Percentiles rank a stretch among this genome's conserved stretches.
phyloP scores from a whole-genome alignment of 2,888 invertebrate genomes.

The Dicyrtomina minuta region DNA sequence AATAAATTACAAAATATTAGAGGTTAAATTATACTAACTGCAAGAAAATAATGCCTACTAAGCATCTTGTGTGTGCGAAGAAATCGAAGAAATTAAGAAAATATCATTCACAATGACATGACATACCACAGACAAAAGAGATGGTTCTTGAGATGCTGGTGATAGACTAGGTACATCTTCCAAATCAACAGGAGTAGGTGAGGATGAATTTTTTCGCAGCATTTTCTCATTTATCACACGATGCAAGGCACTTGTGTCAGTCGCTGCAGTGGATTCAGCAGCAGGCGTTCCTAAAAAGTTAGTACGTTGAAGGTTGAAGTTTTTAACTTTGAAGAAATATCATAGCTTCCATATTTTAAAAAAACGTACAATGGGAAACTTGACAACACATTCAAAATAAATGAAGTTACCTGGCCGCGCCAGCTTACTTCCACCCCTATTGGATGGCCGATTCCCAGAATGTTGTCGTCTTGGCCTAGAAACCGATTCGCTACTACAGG shows the following conservation, averaged over 20 bases:
- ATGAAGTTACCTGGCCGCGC: not conserved
- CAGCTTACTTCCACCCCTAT: constrained; percentile 24
- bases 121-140: constrained; percentile 46
- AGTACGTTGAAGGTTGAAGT: not conserved
- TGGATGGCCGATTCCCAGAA: constrained; percentile 40
- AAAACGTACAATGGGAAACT: too few species aligned
- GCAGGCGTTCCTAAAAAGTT: constrained; percentile 19
- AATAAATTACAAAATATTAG: too few species aligned
- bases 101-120: too few species aligned
- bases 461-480: constrained; percentile 39
- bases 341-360: not conserved
- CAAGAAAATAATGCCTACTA: too few species aligned
- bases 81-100: too few species aligned
- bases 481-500: constrained; percentile 34
- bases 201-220: constrained; percentile 12
- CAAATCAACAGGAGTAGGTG: constrained; percentile 38
- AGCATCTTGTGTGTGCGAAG: too few species aligned
- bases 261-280: constrained; percentile 40
- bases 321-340: not conserved
- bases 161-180: constrained; percentile 48
- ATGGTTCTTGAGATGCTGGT: constrained; percentile 49
- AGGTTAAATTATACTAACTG: constrained; percentile 11
- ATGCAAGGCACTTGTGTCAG: constrained; percentile 40
- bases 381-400: not conserved
- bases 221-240: constrained; percentile 12